Base-by-base conservation (phyloP, 2,113 vertebrate species). In the Caretta caretta region DNA sequence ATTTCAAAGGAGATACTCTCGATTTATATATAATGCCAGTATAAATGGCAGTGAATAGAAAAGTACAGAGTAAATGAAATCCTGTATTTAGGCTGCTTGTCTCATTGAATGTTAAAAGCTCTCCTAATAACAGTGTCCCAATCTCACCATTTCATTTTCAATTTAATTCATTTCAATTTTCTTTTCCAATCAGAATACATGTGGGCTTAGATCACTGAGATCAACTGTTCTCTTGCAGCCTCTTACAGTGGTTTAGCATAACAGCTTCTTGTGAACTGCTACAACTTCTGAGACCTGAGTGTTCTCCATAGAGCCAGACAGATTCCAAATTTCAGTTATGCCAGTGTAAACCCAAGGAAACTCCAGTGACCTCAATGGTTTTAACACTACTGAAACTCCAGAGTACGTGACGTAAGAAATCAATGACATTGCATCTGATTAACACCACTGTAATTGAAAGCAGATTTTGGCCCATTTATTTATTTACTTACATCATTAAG, bases 391-490 rank as follows among this genome's bases (percentile, higher is more conserved):
- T n/a, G 83, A 65, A 13, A 81, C 91, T 96, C 96, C 97, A 97
- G 97, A 92, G 75, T 85, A 96, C 97, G 97, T 38, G 96, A 59
- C 12, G n/a, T 59, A 89, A 90, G 22, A 50, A 94, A 96, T 97
- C 96, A 97, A 7, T 95, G 94, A 69, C 75, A 92, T 87, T 93
- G 42, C 53, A 93, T 96, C 96, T 59, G 89, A 22, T 81, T 29
- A 90, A 84, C 75, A 93, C 2, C 1, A 22, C 42, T 12, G 31
- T 1, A 94, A 85, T 87, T 88, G 92, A 96, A 97, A 85, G 95
- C 92, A 49, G 87, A 97, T 97, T 95, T 96, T 93, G 95, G 79
- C 8, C 93, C 51, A 83, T 92, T 96, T 97, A 91, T 94, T 65
- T 96, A 96, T 96, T 94, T 97, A 19, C 29, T 0, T 57, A 65